Percentiles rank a stretch among this genome's conserved stretches.
Conservation (phyloP, 2,888 invertebrate species). For the Melipona beecheii region DNA sequence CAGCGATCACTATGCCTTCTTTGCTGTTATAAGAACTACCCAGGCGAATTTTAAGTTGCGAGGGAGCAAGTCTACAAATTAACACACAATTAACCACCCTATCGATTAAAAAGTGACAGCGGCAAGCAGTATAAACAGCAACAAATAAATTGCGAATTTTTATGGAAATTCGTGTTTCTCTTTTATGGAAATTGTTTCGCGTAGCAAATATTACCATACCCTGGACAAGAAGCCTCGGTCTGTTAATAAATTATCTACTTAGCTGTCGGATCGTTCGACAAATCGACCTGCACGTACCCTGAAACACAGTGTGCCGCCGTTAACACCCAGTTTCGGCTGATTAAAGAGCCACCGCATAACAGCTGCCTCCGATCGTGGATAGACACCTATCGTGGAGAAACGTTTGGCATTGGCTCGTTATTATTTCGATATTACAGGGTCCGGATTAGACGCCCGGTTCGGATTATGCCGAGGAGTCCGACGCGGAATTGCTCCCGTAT, state of each 20-base stretch:
- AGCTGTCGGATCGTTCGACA: neutral
- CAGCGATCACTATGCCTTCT: slow-evolving; percentile 58
- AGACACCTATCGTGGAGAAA: slow-evolving; percentile 55
- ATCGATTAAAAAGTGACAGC: no score
- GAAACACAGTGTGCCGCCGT: slow-evolving; percentile 81
- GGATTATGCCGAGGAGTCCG: neutral
- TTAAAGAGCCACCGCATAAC: slow-evolving; percentile 79
- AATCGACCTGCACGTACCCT: slow-evolving; percentile 32
- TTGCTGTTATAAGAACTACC: slow-evolving; percentile 68
- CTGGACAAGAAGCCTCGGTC: no score
- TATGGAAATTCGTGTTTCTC: no score
- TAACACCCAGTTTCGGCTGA: slow-evolving; percentile 76
- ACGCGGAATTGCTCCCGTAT: neutral
- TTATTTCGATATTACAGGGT: neutral
- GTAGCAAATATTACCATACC: no score
- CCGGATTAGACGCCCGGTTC: neutral
- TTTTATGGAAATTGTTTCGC: no score
- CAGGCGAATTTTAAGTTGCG: slow-evolving; percentile 62
- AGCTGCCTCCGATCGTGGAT: slow-evolving; percentile 58
- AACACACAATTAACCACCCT: slow-evolving; percentile 1
- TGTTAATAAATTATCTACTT: neutral
- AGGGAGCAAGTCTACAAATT: neutral
- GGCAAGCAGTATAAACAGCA: no score
- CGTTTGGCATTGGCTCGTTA: slow-evolving; percentile 11
- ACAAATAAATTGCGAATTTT: no score